Conservation (phyloP, 2,888 invertebrate species). For the Heliothis peltigera region DNA sequence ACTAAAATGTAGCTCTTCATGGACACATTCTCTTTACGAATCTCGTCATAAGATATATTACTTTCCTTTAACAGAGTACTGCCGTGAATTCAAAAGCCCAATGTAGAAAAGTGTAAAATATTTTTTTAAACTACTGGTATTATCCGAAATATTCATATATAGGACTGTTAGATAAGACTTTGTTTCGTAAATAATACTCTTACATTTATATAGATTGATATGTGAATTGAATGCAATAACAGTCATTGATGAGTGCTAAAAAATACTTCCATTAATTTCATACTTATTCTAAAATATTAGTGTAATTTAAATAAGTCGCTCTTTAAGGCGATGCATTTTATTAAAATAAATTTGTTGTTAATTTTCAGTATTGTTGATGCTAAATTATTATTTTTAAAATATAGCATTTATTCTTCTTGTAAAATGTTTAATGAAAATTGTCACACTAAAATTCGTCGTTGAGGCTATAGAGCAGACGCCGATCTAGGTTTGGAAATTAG, state of each 20-base stretch:
- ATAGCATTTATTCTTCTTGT: slow-evolving; percentile 60
- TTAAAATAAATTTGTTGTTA: slow-evolving; percentile 35
- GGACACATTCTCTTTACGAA: slow-evolving; percentile 16
- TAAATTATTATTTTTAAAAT: slow-evolving; percentile 51
- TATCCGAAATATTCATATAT: slow-evolving; percentile 45
- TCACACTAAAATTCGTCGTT: slow-evolving; percentile 45
- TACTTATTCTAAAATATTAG: slow-evolving; percentile 56
- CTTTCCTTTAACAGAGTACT: slow-evolving; percentile 47
- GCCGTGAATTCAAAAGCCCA: slow-evolving; percentile 29
- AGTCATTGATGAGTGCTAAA: slow-evolving; percentile 58
- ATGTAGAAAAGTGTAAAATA: slow-evolving; percentile 40
- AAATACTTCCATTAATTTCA: slow-evolving; percentile 61
- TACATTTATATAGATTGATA: slow-evolving; percentile 49
- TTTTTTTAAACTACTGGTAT: slow-evolving; percentile 41
- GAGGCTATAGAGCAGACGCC: slow-evolving; percentile 57
- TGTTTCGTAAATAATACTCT: slow-evolving; percentile 54
- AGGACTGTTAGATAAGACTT: slow-evolving; percentile 60
- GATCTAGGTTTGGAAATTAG: slow-evolving; percentile 54
- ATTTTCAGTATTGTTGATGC: slow-evolving; percentile 57
- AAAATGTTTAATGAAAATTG: slow-evolving; percentile 53
- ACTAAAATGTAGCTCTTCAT: slow-evolving; percentile 1
- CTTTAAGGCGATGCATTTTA: slow-evolving; percentile 44
- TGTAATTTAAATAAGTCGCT: slow-evolving; percentile 42
- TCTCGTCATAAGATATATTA: slow-evolving; percentile 8
- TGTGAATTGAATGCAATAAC: slow-evolving; percentile 57